Evolutionary conservation across 1,140 invertebrate species (phyloP), one percentile per base, ranked within the genome.

Genomic region (Eupeodes corollae): DNA sequence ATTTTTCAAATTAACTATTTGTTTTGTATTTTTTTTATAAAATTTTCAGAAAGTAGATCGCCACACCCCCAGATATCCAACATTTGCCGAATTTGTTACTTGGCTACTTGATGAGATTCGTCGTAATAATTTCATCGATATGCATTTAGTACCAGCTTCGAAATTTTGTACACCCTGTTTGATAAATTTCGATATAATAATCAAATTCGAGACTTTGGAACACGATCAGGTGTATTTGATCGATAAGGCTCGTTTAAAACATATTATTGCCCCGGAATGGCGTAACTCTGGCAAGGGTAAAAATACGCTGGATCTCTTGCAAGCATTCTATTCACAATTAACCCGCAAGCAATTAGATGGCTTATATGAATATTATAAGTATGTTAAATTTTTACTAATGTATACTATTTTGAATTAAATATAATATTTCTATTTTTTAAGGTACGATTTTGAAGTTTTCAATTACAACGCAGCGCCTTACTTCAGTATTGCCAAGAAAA

Each of bases 121-220:
- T 67, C 71, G 32, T 74, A 74, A 58, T 67, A 75, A n/a, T 77
- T 71, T 76, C 9, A 72, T 89, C 21, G 91, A 95, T 63, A 91
- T 93, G 80, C 91, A 95, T 63, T 94, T 91, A 86, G 84, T 83
- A 21, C 85, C 88, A 0, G 83, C 89, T 49, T 80, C 81, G 9
- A 77, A 82, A 54, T 88, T 93, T 57, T 94, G 91, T 59, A 90
- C 88, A 18, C 91, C 90, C 0, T 94, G 91, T 70, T 78, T 85
- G 70, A 84, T 93, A 34, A 73, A 86, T 55, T 93, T 91, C 59
- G 84, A 91, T 60, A 76, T 91, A 38, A 84, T 93, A 42, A 80
- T 87, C 21, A 91, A 92, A 70, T 92, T 90, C 63, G 88, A 93
- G 70, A 91, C 88, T 6, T 70, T 93, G 38, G 74, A 87, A 71